Base-by-base conservation (phyloP, 2,113 vertebrate species). In the Engystomops pustulosus region DNA sequence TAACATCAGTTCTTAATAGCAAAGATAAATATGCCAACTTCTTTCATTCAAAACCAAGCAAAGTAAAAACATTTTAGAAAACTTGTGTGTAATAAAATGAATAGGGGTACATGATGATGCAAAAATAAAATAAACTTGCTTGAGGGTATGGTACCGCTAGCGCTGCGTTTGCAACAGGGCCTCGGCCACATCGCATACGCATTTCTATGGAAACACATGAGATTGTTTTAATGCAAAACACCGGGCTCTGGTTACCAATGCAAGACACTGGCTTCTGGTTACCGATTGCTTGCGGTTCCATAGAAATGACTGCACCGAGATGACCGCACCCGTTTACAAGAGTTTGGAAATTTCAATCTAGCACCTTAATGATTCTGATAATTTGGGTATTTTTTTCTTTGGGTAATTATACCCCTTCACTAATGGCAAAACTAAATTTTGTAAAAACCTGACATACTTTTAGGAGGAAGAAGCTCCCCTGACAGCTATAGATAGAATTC, bases 391-490 rank as follows among this genome's bases (percentile, higher is more conserved):
- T 17, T 67, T 34, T 9, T 32, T 8, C 2, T 36, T 9, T 67
- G 2, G 30, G 10, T 36, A 34, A 67, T 67, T 67, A 36, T 36
- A 1, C 17, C 62, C 17, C 2, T 36, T 20, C 30, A 8, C 30
- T 36, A 15, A 34, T 32, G 30, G 36, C 36, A 67, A 65, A 67
- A 67, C 30, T 67, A 17, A 15, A 67, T 41, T 3, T 70, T 70
- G 68, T 70, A 44, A 41, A 70, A 44, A 20, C 68, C 15, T 41
- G 68, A 44, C 68, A 44, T 70, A 23, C 44, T 41, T 38, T 70
- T 23, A 41, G 2, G 12, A 70, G 36, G 36, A 70, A 70, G 34
- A 17, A 12, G 20, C 10, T 9, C 36, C 20, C 8, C 36, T 70
- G 44, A 44, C 36, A 23, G 68, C 68, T 36, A 70, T 9, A 23